These are phyloP conservation scores for Tipula vernalis DNA, from an alignment of 2,888 invertebrate genomes.

Conservation along the genomic window DNA sequence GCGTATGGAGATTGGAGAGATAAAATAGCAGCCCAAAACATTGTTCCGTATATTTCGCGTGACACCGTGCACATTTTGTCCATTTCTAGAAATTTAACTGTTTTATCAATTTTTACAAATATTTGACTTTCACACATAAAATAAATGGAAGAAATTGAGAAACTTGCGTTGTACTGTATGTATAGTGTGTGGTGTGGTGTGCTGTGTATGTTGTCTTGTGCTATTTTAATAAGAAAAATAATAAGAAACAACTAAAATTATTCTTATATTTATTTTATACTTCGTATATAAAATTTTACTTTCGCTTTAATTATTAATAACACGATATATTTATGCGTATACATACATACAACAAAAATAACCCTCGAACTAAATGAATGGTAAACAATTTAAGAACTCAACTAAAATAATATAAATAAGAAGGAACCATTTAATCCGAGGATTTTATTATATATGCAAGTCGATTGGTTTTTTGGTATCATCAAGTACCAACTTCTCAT, in stretches of 20 bases:
- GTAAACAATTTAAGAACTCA: neutral
- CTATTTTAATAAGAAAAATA: neutral
- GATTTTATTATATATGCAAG: neutral
- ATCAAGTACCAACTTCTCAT: neutral
- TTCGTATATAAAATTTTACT: neutral
- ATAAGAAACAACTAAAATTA: neutral
- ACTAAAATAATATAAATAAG: neutral
- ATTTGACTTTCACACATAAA: neutral
- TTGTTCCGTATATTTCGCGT: neutral
- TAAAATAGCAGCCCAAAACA: no score
- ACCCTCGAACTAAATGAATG: neutral
- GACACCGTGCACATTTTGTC: neutral
- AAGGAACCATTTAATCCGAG: neutral
- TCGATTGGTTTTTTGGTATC: neutral
- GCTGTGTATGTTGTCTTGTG: neutral
- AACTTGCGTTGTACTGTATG: neutral
- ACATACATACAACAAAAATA: neutral
- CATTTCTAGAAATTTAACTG: neutral
- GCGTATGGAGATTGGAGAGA: no score
- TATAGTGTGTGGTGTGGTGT: neutral
- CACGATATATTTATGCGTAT: neutral
- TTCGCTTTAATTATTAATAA: slow-evolving; percentile 4
- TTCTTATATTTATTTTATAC: neutral
- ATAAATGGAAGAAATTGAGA: neutral
- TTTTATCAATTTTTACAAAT: neutral